Base-by-base conservation (phyloP, 1,140 invertebrate species). In the Drosophila novamexicana region DNA sequence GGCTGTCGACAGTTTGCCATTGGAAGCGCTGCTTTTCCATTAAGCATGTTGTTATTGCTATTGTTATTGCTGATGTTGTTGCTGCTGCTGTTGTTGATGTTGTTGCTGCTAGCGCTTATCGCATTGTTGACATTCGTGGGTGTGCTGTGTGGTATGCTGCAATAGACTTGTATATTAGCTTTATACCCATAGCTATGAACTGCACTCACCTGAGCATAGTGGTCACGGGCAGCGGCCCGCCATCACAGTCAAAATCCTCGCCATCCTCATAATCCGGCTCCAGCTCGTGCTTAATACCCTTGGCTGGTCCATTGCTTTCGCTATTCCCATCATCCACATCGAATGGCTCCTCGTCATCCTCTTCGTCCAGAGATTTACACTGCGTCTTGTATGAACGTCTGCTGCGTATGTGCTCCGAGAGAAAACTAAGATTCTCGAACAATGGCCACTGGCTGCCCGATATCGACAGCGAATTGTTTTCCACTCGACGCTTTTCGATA, bases 401-500 rank as follows among this genome's bases (percentile, higher is more conserved):
- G 8, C 79, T 73, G 6, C 90, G 75, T 57, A 92, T 92, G 54
- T 92, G 92, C 58, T 91, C 88, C 9, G 90, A 88, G 16, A 92
- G 62, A 44, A 92, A 92, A 49, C 78, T 77, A 1, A 92, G 86
- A 74, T 85, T 82, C 1, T 92, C 77, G 45, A 78, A 92, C n/a
- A 92, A 69, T 1, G 92, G 90, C 92, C 92, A 92, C 22, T 90
- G 89, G 1, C 91, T 91, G 29, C 62, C 58, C n/a, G 73, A 56
- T 8, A 66, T 65, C n/a, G 63, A 59, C 72, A 63, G 12, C 37
- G 42, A 14, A 75, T 54, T 61, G 49, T 79, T 82, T 22, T 92
- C 91, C 2, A 92, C 56, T 2, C 92, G 91, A 6, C 92, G 79
- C 53, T 92, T 92, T 50, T 92, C 92, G 10, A 92, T 82, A 57